Conservation (phyloP, 1,140 invertebrate species). For the Eciton burchellii region DNA sequence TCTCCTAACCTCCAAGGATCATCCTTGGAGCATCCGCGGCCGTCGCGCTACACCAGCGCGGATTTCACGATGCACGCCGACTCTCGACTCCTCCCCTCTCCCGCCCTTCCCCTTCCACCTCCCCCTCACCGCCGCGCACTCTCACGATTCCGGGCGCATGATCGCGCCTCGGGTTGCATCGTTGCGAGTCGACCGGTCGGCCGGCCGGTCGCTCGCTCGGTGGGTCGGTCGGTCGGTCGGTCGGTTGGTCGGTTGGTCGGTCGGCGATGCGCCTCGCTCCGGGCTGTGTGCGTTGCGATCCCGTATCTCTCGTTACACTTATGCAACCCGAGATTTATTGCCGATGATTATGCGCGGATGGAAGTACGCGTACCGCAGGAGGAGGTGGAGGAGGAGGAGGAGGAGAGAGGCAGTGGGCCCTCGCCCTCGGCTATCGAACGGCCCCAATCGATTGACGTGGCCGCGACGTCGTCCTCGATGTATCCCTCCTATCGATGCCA, state of each 20-base stretch:
- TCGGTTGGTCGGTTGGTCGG: neutral
- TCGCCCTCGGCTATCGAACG: slow-evolving; percentile 76
- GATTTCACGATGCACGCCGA: slow-evolving; percentile 39
- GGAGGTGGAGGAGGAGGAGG: slow-evolving; percentile 66
- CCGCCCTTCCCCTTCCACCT: no score
- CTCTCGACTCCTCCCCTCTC: no score
- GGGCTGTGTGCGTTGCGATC: slow-evolving; percentile 85
- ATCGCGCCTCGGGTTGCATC: slow-evolving; percentile 46
- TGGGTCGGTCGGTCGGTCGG: no score
- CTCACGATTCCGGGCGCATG: slow-evolving; percentile 54
- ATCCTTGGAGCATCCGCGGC: no score
- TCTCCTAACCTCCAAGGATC: no score
- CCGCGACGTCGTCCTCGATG: slow-evolving; percentile 70
- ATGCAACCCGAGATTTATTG: slow-evolving; percentile 86
- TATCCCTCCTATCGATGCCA: slow-evolving; percentile 72
- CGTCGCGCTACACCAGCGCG: neutral
- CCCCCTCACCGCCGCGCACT: slow-evolving; percentile 32
- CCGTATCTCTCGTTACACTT: slow-evolving; percentile 86
- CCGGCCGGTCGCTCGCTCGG: no score
- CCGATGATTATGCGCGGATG: slow-evolving; percentile 78
- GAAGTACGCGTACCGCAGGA: slow-evolving; percentile 77
- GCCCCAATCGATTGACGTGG: slow-evolving; percentile 80
- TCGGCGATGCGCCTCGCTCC: slow-evolving; percentile 68
- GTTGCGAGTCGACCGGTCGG: neutral
- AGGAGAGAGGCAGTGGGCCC: slow-evolving; percentile 57